Evolutionary conservation across 2,797 vertebrate genomes (phyloP).

Genomic region (Vultur gryphus): DNA sequence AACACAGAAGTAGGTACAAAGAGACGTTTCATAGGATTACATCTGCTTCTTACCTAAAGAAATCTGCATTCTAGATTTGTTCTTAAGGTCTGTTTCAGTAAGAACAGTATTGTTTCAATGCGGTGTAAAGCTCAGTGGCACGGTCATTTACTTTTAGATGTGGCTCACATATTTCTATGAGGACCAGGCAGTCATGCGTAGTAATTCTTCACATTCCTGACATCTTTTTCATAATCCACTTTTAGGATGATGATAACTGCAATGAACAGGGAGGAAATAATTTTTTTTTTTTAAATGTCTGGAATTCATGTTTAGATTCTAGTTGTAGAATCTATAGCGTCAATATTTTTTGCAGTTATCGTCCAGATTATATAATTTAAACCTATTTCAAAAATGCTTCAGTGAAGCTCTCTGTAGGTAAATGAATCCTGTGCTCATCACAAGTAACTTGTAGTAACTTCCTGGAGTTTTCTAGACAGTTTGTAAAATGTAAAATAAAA

Average conservation of each 20-base stretch:
- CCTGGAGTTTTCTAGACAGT: neutral
- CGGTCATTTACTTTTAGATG: neutral
- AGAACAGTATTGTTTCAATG: neutral
- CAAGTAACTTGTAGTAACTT: neutral
- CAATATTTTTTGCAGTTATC: neutral
- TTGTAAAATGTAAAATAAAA: neutral
- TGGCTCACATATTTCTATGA: slow-evolving; percentile 10
- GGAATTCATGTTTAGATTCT: neutral
- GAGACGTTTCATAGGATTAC: neutral
- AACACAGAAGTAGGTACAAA: neutral
- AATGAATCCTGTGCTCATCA: neutral
- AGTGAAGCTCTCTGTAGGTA: neutral
- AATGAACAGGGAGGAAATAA: neutral
- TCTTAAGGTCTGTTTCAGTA: neutral
- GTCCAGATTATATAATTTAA: neutral
- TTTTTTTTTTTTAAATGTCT: neutral
- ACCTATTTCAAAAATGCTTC: neutral
- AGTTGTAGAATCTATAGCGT: neutral
- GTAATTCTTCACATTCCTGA: slow-evolving; percentile 60
- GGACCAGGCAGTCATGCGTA: slow-evolving; percentile 44
- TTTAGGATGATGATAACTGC: neutral
- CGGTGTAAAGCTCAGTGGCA: neutral
- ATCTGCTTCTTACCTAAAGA: neutral
- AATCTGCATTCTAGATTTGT: neutral
- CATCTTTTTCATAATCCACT: slow-evolving; percentile 55